Percentiles rank a stretch among this genome's conserved stretches.
Evolutionary conservation across 2,888 invertebrate species (phyloP).

Genomic region (Scaptomyza polygonia): DNA sequence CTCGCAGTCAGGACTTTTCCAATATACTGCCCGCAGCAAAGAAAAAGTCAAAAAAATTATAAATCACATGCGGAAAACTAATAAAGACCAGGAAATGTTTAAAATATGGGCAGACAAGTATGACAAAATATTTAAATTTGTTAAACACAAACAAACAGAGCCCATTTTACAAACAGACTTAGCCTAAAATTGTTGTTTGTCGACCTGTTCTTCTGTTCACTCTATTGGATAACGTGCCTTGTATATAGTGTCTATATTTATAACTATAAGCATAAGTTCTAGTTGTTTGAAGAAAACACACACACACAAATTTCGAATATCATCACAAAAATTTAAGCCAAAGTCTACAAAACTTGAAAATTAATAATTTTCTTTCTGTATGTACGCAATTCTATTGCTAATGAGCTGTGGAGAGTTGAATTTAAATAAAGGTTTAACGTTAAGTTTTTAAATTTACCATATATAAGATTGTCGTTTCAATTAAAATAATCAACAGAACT

Average conservation of each 20-base stretch:
- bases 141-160: neutral
- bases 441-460: conserved; percentile 12
- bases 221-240: conserved; percentile 49
- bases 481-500: neutral
- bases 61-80: conserved; percentile 8
- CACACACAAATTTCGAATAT: conserved; percentile 22
- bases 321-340: conserved; percentile 55
- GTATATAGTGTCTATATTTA: conserved; percentile 62
- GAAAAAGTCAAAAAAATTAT: conserved; percentile 69
- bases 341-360: conserved; percentile 51
- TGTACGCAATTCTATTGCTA: conserved; percentile 34
- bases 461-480: neutral
- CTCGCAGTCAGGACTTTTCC: conserved; percentile 44
- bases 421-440: conserved; percentile 45
- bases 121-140: conserved; percentile 2
- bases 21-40: conserved; percentile 38
- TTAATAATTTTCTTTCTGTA: conserved; percentile 31
- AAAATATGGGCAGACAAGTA: conserved; percentile 11
- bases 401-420: conserved; percentile 31
- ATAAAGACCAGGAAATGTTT: conserved; percentile 5
- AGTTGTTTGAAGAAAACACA: conserved; percentile 23
- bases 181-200: conserved; percentile 9
- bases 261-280: conserved; percentile 39
- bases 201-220: conserved; percentile 14
- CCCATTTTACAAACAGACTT: neutral